Base-by-base conservation (phyloP, 2,888 invertebrate genomes). In the Drosophila peninsularis region DNA sequence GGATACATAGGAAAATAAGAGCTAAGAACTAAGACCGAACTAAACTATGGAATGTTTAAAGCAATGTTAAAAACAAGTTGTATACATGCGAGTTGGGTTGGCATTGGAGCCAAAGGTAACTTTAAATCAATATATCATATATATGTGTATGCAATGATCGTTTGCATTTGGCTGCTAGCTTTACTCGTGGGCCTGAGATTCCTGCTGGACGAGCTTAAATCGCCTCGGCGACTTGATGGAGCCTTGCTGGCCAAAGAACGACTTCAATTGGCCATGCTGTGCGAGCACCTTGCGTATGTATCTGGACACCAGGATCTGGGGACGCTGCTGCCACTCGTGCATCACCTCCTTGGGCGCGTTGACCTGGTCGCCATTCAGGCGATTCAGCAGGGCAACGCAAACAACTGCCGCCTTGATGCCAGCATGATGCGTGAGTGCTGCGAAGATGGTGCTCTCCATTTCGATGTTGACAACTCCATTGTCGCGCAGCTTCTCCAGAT, bases 361-460 rank as follows among this genome's bases (percentile, higher is more conserved):
- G 0, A 98, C 97, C 95, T 98, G 98, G 93, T 99, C 99, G 27
- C 98, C 97, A 90, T 97, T 96, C 44, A 99, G 94, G 74, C 99
- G 94, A 93, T 99, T 98, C 56, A 99, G 93, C 36, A 99, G 93
- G 0, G 98, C 96, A 56, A 98, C 99, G 92, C 99, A 99, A 30
- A 98, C 94, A 37, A 99, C 97, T n/a, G 97, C 98, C 0, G 98
- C 96, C 91, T 95, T 96, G 79, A 98, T 96, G 14, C 98, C 97
- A 10, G 98, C 98, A 91, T 97, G 97, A 91, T 97, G 96, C 30
- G 98, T 98, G 58, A 98, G 94, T 1, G 98, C 98, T 0, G 98
- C 97, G 91, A 99, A 98, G 14, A 97, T 96, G 10, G 97, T 94
- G 41, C 97, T 96, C 93, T 99, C 99, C 99, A 98, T 98, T 93